phyloP scores from a whole-genome alignment of 2,113 vertebrate genomes.

The Xenopus laevis region DNA sequence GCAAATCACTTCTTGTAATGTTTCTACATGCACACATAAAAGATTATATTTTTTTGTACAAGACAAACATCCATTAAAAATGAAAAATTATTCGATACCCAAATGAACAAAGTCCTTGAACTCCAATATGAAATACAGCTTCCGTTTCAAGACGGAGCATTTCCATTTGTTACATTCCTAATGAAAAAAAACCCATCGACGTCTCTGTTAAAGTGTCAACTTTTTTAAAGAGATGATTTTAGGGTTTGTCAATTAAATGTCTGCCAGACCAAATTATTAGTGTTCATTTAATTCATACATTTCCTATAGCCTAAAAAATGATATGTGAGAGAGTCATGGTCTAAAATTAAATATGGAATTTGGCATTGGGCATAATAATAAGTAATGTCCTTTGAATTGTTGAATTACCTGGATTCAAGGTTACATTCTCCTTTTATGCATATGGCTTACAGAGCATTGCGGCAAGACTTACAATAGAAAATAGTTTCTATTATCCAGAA shows the following conservation, averaged over 20 bases:
- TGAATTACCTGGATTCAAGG: slow-evolving; percentile 5
- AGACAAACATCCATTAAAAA: too few species aligned
- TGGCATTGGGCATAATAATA: neutral
- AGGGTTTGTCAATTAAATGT: slow-evolving; percentile 27
- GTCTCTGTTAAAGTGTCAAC: slow-evolving; percentile 13
- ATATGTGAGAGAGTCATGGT: neutral
- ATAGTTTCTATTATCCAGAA: slow-evolving; percentile 1
- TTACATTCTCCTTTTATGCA: neutral
- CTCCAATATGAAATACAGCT: neutral
- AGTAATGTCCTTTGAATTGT: slow-evolving; percentile 10
- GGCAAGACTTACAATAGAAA: neutral
- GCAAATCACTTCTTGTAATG: too few species aligned
- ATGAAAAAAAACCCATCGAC: slow-evolving; percentile 23
- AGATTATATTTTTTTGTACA: too few species aligned
- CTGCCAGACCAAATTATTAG: slow-evolving; percentile 21
- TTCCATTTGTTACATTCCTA: slow-evolving; percentile 24
- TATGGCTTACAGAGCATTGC: neutral
- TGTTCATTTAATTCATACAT: neutral
- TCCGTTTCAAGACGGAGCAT: neutral
- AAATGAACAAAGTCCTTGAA: neutral
- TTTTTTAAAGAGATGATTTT: slow-evolving; percentile 17
- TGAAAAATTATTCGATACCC: too few species aligned
- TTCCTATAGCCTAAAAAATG: slow-evolving; percentile 3
- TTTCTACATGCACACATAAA: too few species aligned
- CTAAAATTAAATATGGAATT: slow-evolving; percentile 8